phyloP scores from a whole-genome alignment of 2,888 invertebrate species.

The Apodemia duryi region DNA sequence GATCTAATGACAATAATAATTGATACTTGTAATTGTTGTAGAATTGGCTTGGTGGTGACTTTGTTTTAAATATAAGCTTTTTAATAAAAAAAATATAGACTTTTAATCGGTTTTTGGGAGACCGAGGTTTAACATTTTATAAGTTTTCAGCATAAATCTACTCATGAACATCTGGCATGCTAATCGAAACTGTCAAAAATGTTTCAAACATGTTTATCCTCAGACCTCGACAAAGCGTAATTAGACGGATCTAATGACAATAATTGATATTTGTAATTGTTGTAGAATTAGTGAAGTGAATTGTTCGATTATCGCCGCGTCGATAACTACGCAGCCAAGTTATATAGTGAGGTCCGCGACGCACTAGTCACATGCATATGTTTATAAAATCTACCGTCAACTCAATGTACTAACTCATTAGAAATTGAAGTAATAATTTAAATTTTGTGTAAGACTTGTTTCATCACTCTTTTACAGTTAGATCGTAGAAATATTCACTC shows the following conservation, averaged over 20 bases:
- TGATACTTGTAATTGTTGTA: constrained; percentile 2
- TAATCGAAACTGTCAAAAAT: no score
- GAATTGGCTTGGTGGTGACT: background rate
- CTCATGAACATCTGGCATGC: no score
- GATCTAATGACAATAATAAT: background rate
- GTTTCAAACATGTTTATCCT: constrained; percentile 19
- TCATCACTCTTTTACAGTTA: background rate
- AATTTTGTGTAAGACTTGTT: background rate
- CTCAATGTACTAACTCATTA: background rate
- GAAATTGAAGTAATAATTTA: background rate
- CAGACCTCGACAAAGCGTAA: constrained; percentile 16
- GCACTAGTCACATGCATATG: constrained; percentile 60
- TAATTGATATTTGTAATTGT: constrained; percentile 34
- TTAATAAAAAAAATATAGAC: no score
- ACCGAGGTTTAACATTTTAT: no score
- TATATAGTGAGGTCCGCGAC: constrained; percentile 54
- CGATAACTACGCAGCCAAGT: constrained; percentile 41
- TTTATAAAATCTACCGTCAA: constrained; percentile 4
- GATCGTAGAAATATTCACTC: background rate
- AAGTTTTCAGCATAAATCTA: no score
- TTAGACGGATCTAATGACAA: background rate
- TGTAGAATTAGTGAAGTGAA: constrained; percentile 73
- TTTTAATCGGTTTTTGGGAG: no score
- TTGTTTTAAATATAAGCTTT: background rate
- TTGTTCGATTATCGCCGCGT: constrained; percentile 42